A percentile compares a stretch with the other conserved stretches of the same genome.
phyloP scores from a whole-genome alignment of 2,797 vertebrate species.

The Setipinna tenuifilis region DNA sequence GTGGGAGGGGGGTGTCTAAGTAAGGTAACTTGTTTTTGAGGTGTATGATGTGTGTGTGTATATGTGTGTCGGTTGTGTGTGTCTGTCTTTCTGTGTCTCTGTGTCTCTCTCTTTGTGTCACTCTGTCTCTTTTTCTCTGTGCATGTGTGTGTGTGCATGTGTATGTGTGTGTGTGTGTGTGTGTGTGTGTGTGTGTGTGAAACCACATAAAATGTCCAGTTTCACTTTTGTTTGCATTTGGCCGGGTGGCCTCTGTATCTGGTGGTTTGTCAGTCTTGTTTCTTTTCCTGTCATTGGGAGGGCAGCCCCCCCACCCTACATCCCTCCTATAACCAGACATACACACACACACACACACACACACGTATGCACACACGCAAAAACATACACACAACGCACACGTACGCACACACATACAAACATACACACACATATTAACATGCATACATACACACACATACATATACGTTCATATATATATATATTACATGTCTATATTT shows the following conservation, averaged over 20 bases:
- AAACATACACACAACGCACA: no score
- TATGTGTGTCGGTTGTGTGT: not conserved
- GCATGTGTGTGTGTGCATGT: not conserved
- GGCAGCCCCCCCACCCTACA: not conserved
- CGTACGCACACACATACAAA: no score
- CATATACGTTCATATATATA: not conserved
- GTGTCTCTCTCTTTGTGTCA: not conserved
- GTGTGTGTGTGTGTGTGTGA: not conserved
- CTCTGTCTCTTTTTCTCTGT: not conserved
- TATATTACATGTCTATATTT: not conserved
- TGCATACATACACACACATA: not conserved
- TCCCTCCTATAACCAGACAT: not conserved
- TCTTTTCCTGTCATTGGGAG: slow-evolving; percentile 5
- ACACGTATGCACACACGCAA: no score
- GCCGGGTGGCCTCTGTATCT: not conserved
- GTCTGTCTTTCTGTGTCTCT: not conserved
- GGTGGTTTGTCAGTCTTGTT: slow-evolving; percentile 15
- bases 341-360: no score
- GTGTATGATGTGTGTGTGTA: not conserved
- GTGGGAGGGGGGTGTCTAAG: not conserved
- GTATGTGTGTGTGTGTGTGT: not conserved
- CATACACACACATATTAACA: no score
- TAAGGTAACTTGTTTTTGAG: not conserved
- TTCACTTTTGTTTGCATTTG: not conserved
- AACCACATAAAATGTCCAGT: slow-evolving; percentile 2